These are phyloP conservation scores for Hippocampus barbouri DNA, from an alignment of 2,113 vertebrate species.

Conservation along the genomic window DNA sequence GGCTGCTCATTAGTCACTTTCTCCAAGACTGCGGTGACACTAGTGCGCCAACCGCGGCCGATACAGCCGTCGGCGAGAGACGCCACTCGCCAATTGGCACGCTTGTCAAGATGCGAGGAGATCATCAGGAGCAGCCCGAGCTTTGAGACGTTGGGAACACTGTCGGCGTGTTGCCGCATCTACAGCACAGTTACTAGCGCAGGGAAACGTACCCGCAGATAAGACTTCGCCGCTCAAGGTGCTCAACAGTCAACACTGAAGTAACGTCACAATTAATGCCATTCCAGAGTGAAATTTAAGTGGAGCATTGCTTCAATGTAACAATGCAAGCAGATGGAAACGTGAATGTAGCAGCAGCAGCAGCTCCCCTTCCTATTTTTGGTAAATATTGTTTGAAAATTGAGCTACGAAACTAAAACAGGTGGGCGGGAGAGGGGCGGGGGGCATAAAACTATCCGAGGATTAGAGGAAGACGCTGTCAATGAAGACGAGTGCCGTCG, in stretches of 20 bases:
- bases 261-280: no score
- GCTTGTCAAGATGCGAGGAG: constrained; percentile 30
- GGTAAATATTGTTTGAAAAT: no score
- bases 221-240: background rate
- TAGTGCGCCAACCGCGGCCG: constrained; percentile 6
- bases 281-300: no score
- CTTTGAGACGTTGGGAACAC: constrained; percentile 48
- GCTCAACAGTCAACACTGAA: no score
- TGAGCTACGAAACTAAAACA: no score
- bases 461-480: background rate
- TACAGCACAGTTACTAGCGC: constrained; percentile 20
- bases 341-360: no score
- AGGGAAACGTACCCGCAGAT: background rate
- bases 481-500: background rate
- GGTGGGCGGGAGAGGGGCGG: background rate
- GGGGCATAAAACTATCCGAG: background rate
- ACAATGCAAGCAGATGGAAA: no score
- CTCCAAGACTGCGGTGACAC: constrained; percentile 35
- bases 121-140: constrained; percentile 42
- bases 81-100: constrained; percentile 36
- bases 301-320: no score
- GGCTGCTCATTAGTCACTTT: constrained; percentile 62
- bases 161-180: constrained; percentile 13
- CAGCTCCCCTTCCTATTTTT: no score
- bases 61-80: constrained; percentile 32